Evolutionary conservation across 2,888 invertebrate species (phyloP).

Genomic region (Elmis aenea): DNA sequence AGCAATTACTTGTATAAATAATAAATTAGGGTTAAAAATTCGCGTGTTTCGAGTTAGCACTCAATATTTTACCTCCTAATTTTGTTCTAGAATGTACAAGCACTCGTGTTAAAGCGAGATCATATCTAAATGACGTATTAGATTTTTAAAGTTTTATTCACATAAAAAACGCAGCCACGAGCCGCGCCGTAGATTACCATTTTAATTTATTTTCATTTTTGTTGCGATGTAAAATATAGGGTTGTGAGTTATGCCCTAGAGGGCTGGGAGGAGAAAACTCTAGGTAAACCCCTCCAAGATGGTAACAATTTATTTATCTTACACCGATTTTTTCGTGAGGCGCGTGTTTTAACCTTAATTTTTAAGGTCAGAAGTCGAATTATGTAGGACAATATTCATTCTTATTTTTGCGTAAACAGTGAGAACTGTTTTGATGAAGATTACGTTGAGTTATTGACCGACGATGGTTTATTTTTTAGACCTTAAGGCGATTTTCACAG

Average conservation of each 20-base stretch:
- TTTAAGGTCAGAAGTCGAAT: too few relatives aligned
- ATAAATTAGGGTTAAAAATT: too few relatives aligned
- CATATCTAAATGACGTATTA: slow-evolving; percentile 46
- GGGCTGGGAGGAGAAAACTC: slow-evolving; percentile 33
- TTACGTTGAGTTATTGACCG: too few relatives aligned
- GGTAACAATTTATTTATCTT: slow-evolving; percentile 34
- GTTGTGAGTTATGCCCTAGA: slow-evolving; percentile 36
- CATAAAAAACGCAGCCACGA: slow-evolving; percentile 43
- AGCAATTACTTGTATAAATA: too few relatives aligned
- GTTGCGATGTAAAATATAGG: slow-evolving; percentile 39
- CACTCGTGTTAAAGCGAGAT: slow-evolving; percentile 41
- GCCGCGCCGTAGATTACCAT: slow-evolving; percentile 41
- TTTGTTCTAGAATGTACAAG: slow-evolving; percentile 35
- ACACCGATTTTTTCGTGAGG: too few relatives aligned
- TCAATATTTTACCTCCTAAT: slow-evolving; percentile 21
- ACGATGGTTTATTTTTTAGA: too few relatives aligned
- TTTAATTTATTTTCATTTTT: slow-evolving; percentile 45
- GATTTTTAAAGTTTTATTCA: slow-evolving; percentile 45
- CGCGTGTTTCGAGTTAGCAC: slow-evolving; percentile 18
- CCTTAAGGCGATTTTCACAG: too few relatives aligned
- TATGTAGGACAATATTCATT: too few relatives aligned
- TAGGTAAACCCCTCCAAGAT: slow-evolving; percentile 14
- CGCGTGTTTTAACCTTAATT: too few relatives aligned
- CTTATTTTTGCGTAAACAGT: too few relatives aligned
- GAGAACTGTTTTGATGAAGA: too few relatives aligned